Evolutionary conservation across 2,113 vertebrate genomes (phyloP), one percentile per base, ranked within the genome.

Genomic region (Nothobranchius furzeri): DNA sequence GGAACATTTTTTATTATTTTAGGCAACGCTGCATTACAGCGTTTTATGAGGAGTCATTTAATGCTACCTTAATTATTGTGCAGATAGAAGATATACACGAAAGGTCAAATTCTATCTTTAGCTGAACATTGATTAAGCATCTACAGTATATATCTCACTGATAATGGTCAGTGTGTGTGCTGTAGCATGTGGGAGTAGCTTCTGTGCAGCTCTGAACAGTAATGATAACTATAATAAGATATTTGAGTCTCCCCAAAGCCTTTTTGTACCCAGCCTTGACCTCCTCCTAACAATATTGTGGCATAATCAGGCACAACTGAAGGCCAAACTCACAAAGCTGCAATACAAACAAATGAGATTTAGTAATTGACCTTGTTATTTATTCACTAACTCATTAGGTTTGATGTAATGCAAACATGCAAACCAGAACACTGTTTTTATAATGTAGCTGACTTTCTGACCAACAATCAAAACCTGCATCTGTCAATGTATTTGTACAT

Each of bases 341-440:
- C 12, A 54, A 46, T 10, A 36, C 6, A 30, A 54, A 45, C 42
- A 40, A 8, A 2, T 11, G 37, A 1, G 43, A 12, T 62, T 72
- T 79, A 68, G 63, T 49, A 53, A 8, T 68, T 63, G 9, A 0
- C n/a, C 60, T 50, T 7, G 85, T 86, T 71, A 79, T 57, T 81
- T 57, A 89, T 86, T 82, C 50, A 87, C 81, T 52, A 73, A 70
- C 17, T 35, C 56, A 25, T 63, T 57, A 20, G 55, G 17, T 64
- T 68, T 54, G 46, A 69, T 66, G 65, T 11, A 50, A 36, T 35
- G 12, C n/a, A 0, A 45, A 30, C 30, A 30, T 30, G 30, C 30
- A 30, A 30, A 30, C 30, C 30, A 30, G 30, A 30, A 30, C 30
- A 30, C 30, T 30, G 30, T 30, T 30, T 30, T 30, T 30, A 30